phyloP scores from a whole-genome alignment of 1,140 invertebrate species.

The Calephelis nemesis region DNA sequence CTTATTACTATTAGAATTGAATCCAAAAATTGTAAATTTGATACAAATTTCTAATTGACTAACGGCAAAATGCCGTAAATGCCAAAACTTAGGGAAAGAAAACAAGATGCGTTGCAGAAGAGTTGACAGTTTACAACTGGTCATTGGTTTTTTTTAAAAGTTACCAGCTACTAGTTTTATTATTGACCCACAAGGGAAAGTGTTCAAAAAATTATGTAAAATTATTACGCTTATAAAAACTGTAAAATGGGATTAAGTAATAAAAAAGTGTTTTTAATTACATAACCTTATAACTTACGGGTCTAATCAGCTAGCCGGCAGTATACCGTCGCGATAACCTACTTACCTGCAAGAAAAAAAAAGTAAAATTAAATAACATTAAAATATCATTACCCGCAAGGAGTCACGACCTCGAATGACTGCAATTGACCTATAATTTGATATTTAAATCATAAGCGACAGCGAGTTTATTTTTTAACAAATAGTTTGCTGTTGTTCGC shows the following conservation, averaged over 20 bases:
- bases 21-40: no score
- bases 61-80: no score
- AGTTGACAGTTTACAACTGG: no score
- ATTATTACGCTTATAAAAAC: no score
- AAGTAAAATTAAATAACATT: constrained; percentile 68
- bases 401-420: constrained; percentile 57
- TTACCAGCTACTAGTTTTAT: no score
- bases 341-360: constrained; percentile 72
- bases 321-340: constrained; percentile 44
- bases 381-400: constrained; percentile 68
- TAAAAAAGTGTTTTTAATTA: constrained; percentile 11
- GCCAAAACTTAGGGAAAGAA: no score
- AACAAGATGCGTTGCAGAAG: no score
- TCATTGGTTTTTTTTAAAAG: no score
- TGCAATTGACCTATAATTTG: constrained; percentile 60
- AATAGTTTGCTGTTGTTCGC: neutral
- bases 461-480: constrained; percentile 21
- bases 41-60: no score
- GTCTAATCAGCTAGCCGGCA: constrained; percentile 1
- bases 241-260: neutral
- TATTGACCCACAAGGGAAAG: no score
- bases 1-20: no score
- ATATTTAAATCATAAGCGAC: constrained; percentile 33
- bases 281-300: constrained; percentile 3
- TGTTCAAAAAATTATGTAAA: no score